These are phyloP conservation scores for Syrmaticus mikado DNA, from an alignment of 2,113 vertebrate species.

Conservation along the genomic window DNA sequence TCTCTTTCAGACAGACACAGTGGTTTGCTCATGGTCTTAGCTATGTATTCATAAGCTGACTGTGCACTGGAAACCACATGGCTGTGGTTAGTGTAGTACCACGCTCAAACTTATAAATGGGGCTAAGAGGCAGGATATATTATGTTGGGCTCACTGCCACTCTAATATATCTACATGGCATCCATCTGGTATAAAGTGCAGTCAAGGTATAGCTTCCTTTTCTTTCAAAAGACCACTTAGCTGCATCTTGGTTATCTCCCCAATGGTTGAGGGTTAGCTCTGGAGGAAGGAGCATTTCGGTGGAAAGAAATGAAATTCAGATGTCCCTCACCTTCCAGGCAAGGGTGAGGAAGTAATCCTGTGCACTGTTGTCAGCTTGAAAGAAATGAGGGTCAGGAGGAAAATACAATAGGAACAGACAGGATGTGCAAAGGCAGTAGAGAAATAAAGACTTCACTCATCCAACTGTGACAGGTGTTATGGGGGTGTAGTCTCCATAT, in stretches of 20 bases:
- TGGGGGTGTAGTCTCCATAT: background rate
- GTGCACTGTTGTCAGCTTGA: background rate
- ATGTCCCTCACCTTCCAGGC: background rate
- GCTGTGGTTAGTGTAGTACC: background rate
- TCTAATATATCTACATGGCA: background rate
- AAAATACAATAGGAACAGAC: background rate
- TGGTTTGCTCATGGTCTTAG: background rate
- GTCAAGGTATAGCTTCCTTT: background rate
- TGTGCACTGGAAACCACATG: background rate
- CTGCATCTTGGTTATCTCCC: background rate
- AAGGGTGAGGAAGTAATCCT: background rate
- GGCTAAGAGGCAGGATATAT: background rate
- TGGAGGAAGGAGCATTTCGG: background rate
- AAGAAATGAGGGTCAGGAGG: background rate
- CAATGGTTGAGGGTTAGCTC: background rate
- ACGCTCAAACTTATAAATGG: background rate
- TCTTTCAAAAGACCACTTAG: background rate
- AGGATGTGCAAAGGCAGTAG: background rate
- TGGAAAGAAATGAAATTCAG: background rate
- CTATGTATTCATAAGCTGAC: background rate
- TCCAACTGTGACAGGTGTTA: background rate
- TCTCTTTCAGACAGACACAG: background rate
- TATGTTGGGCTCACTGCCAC: background rate
- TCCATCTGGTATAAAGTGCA: background rate
- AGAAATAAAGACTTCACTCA: background rate